These are phyloP conservation scores for Aproaerema taeniolella DNA, from an alignment of 2,888 invertebrate species.

Conservation along the genomic window DNA sequence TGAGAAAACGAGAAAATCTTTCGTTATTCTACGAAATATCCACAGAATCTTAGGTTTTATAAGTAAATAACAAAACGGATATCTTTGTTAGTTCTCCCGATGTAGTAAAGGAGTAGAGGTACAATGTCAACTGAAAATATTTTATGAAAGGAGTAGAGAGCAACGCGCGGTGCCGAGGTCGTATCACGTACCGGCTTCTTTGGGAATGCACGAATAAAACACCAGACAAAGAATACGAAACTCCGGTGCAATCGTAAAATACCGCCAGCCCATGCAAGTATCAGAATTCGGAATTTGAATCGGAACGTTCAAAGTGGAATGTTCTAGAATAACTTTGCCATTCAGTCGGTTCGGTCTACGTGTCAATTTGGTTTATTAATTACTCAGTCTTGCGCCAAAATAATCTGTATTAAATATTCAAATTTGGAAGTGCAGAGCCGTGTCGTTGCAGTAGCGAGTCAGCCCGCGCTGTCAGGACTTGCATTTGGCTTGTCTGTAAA, in stretches of 20 bases:
- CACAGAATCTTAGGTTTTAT: too few relatives aligned
- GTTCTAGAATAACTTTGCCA: constrained; percentile 40
- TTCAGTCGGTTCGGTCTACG: constrained; percentile 37
- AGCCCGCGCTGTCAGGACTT: constrained; percentile 54
- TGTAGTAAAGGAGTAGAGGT: constrained; percentile 35
- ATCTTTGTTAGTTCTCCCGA: constrained; percentile 27
- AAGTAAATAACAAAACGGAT: too few relatives aligned
- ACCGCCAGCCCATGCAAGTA: constrained; percentile 45
- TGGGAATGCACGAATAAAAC: constrained; percentile 61
- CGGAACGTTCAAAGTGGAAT: constrained; percentile 36
- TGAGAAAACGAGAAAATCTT: too few relatives aligned
- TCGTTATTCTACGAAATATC: background rate
- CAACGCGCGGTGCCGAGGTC: constrained; percentile 35
- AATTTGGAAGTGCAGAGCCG: constrained; percentile 64
- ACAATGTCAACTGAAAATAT: constrained; percentile 61
- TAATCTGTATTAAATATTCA: constrained; percentile 69
- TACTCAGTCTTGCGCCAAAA: constrained; percentile 51
- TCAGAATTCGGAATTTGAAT: constrained; percentile 49
- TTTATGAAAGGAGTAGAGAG: constrained; percentile 46
- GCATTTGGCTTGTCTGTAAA: constrained; percentile 64
- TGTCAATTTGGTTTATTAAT: constrained; percentile 61
- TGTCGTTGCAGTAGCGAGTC: constrained; percentile 52
- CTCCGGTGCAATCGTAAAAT: constrained; percentile 52
- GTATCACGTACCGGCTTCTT: constrained; percentile 46
- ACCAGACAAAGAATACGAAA: constrained; percentile 55